phyloP scores from a whole-genome alignment of 2,113 vertebrate species.

The Corythaixoides concolor region DNA sequence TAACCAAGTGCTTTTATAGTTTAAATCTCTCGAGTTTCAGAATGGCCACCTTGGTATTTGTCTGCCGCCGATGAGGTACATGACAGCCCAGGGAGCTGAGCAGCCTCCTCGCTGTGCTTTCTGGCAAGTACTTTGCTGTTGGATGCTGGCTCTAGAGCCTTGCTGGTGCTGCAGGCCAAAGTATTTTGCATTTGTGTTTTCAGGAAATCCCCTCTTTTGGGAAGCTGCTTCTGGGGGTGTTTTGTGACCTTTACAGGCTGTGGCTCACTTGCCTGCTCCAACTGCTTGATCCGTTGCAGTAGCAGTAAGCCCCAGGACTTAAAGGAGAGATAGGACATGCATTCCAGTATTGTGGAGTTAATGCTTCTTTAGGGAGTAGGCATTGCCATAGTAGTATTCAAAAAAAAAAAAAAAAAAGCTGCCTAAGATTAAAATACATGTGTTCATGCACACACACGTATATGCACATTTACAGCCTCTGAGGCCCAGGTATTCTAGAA shows the following conservation, averaged over 20 bases:
- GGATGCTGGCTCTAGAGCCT: accelerated
- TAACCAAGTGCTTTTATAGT: not conserved
- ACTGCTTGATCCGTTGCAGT: not conserved
- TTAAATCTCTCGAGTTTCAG: not conserved
- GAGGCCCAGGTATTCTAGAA: not conserved
- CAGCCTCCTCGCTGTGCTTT: not conserved
- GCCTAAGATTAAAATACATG: not conserved
- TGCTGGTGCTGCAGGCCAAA: not conserved
- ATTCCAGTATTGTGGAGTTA: not conserved
- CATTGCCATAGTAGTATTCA: not conserved
- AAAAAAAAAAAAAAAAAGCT: not conserved
- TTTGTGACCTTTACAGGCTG: conserved; percentile 10
- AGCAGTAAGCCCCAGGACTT: not conserved
- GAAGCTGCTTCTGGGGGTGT: not conserved
- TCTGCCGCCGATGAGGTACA: accelerated
- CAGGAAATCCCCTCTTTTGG: conserved; percentile 39
- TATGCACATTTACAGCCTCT: not conserved
- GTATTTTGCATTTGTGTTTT: not conserved
- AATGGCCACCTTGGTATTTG: not conserved
- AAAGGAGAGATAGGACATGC: not conserved
- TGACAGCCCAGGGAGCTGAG: too few relatives aligned
- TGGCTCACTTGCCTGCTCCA: not conserved
- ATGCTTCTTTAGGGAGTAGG: not conserved
- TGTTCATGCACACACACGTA: not conserved
- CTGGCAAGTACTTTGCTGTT: not conserved